phyloP scores from a whole-genome alignment of 2,113 vertebrate species.

The Heterochromis multidens region DNA sequence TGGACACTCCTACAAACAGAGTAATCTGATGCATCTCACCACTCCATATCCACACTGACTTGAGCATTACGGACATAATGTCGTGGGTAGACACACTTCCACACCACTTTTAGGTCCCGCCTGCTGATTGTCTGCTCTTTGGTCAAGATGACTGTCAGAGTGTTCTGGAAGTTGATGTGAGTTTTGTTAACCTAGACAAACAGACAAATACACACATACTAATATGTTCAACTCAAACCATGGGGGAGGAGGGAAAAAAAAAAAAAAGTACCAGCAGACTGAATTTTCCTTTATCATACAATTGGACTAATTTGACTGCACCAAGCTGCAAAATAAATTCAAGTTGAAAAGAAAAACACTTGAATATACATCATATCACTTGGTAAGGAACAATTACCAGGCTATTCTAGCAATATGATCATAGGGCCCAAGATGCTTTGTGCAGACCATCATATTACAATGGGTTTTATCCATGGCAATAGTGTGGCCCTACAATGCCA shows the following conservation, averaged over 20 bases:
- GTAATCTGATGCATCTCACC: conserved; percentile 40
- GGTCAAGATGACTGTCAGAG: conserved; percentile 37
- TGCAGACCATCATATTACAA: not conserved
- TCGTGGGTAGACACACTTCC: conserved; percentile 68
- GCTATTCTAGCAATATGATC: not conserved
- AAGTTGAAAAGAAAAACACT: not conserved
- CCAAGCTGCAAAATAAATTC: not conserved
- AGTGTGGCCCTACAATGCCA: no score
- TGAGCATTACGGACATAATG: conserved; percentile 41
- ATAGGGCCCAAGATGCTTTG: not conserved
- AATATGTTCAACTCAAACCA: not conserved
- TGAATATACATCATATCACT: not conserved
- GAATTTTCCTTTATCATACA: not conserved
- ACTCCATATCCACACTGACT: conserved; percentile 30
- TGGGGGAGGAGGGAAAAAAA: not conserved
- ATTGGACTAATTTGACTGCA: not conserved
- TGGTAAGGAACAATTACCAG: not conserved
- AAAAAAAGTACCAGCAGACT: not conserved
- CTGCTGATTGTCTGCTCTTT: conserved; percentile 46
- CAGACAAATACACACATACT: not conserved
- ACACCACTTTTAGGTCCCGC: conserved; percentile 51
- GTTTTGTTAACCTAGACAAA: conserved; percentile 60
- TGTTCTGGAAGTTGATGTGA: conserved; percentile 61
- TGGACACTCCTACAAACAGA: not conserved
- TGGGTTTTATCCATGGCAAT: no score